A percentile compares a stretch with the other conserved stretches of the same genome.
Conservation (phyloP, 2,888 invertebrate genomes). For the Drosophila algonquin region DNA sequence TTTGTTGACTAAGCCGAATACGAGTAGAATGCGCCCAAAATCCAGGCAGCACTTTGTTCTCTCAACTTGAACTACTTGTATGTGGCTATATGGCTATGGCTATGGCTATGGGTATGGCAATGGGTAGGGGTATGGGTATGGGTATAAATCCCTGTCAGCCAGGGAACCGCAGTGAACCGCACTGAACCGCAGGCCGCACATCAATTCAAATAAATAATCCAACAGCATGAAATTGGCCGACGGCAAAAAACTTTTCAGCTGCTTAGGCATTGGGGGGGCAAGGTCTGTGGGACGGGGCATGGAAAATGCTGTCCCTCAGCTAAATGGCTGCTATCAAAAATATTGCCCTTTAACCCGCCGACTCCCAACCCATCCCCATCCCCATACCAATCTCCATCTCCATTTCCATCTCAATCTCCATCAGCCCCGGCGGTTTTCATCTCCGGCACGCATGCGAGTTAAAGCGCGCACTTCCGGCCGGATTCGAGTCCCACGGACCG, state of each 20-base stretch:
- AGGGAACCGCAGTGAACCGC: slow-evolving; percentile 34
- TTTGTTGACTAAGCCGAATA: slow-evolving; percentile 42
- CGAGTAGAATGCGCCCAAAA: slow-evolving; percentile 37
- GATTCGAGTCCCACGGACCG: slow-evolving; percentile 44
- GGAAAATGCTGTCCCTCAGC: slow-evolving; percentile 9
- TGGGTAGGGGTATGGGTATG: background rate
- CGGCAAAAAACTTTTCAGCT: slow-evolving; percentile 64
- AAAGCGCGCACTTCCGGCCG: slow-evolving; percentile 66
- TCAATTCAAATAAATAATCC: slow-evolving; percentile 80
- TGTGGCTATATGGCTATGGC: background rate
- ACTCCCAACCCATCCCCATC: background rate
- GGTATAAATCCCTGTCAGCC: slow-evolving; percentile 65
- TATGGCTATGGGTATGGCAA: background rate
- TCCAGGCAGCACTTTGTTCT: slow-evolving; percentile 27
- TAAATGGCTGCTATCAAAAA: slow-evolving; percentile 74
- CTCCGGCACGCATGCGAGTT: slow-evolving; percentile 53
- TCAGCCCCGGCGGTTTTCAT: slow-evolving; percentile 1
- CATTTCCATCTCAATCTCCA: slow-evolving; percentile 2
- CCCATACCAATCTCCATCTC: background rate
- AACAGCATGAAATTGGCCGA: slow-evolving; percentile 75
- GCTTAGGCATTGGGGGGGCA: slow-evolving; percentile 34
- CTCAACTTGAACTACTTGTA: background rate
- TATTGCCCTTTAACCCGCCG: slow-evolving; percentile 41
- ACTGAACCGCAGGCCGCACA: slow-evolving; percentile 63
- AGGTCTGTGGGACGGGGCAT: background rate